phyloP scores from a whole-genome alignment of 2,797 vertebrate genomes.

The Bufotes viridis region DNA sequence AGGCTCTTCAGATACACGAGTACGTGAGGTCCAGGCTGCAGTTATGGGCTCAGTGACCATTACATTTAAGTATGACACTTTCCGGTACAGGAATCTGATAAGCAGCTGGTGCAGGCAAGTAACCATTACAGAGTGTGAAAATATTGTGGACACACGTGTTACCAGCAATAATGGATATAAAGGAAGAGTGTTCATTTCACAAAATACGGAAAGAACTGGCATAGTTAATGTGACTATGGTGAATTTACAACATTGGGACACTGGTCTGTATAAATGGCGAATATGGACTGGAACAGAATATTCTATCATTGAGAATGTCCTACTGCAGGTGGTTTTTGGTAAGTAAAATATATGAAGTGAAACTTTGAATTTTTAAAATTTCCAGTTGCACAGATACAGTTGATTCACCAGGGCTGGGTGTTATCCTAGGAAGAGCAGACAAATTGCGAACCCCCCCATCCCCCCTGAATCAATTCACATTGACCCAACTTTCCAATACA shows the following conservation, averaged over 20 bases:
- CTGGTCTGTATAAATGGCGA: conserved; percentile 51
- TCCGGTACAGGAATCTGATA: not conserved
- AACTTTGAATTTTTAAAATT: not conserved
- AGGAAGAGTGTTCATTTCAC: not conserved
- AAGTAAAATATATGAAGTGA: not conserved
- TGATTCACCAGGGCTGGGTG: not conserved
- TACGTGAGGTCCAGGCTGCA: conserved; percentile 15
- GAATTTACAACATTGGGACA: conserved; percentile 42
- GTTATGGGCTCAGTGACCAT: conserved; percentile 28
- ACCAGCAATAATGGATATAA: not conserved
- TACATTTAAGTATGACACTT: conserved; percentile 16
- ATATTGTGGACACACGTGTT: not conserved
- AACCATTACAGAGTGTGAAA: conserved; percentile 27
- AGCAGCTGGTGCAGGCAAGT: conserved; percentile 49
- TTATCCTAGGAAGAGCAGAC: too few relatives aligned
- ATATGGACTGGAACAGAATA: conserved; percentile 35
- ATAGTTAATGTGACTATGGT: conserved; percentile 44
- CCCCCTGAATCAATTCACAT: too few relatives aligned
- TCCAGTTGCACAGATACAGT: not conserved
- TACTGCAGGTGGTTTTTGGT: conserved; percentile 48
- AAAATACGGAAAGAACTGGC: not conserved
- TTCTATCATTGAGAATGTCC: conserved; percentile 23
- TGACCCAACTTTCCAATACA: too few relatives aligned
- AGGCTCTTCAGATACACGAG: conserved; percentile 19
- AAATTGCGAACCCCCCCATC: too few relatives aligned